These are phyloP conservation scores for Eurosta solidaginis DNA, from an alignment of 1,140 invertebrate genomes.

Conservation along the genomic window DNA sequence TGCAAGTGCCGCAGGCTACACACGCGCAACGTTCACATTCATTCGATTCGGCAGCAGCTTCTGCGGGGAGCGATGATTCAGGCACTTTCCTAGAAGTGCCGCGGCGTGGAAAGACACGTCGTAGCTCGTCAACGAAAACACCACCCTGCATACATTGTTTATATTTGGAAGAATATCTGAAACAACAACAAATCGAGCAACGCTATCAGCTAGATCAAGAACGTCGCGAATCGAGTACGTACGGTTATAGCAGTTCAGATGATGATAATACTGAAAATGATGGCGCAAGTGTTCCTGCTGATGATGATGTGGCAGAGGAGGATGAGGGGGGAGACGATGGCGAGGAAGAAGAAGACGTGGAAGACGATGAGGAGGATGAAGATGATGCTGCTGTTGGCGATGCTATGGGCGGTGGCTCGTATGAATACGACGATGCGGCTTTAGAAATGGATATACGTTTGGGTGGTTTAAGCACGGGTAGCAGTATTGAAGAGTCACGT, in stretches of 20 bases:
- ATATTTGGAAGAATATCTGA: constrained; percentile 68
- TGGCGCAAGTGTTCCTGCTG: constrained; percentile 33
- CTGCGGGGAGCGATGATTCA: constrained; percentile 68
- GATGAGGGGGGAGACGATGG: too few relatives aligned
- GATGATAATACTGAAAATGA: constrained; percentile 59
- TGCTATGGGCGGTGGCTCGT: constrained; percentile 33
- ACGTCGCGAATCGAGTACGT: constrained; percentile 58
- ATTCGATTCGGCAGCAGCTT: constrained; percentile 71
- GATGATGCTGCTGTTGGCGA: constrained; percentile 34
- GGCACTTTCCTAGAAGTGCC: constrained; percentile 71
- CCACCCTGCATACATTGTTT: constrained; percentile 69
- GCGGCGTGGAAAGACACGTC: constrained; percentile 66
- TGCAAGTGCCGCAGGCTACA: constrained; percentile 69
- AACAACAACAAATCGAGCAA: constrained; percentile 62
- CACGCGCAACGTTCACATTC: constrained; percentile 71
- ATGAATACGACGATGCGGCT: constrained; percentile 47
- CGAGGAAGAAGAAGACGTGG: constrained; percentile 63
- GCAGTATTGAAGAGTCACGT: constrained; percentile 50
- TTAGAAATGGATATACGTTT: constrained; percentile 51
- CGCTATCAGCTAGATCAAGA: constrained; percentile 52
- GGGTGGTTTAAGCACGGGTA: constrained; percentile 35
- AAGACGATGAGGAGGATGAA: constrained; percentile 58
- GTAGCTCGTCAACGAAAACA: constrained; percentile 65
- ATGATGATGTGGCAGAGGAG: constrained; percentile 58
- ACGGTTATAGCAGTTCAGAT: constrained; percentile 61